A percentile compares a stretch with the other conserved stretches of the same genome.
Conservation (phyloP, 2,888 invertebrate genomes). For the Serripes groenlandicus region DNA sequence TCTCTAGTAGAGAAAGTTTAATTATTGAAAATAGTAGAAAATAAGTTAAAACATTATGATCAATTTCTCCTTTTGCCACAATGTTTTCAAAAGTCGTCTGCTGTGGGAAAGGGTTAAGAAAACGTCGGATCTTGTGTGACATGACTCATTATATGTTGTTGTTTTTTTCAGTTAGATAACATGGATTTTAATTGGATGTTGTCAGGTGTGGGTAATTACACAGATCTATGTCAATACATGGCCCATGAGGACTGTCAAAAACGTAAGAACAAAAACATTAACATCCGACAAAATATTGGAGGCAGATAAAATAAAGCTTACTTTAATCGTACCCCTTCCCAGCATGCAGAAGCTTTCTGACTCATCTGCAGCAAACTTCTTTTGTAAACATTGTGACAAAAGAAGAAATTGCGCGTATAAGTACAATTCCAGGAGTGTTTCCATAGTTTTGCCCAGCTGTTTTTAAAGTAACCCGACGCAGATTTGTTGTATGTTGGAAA, state of each 20-base stretch:
- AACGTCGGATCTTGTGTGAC: too few species aligned
- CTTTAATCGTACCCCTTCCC: too few species aligned
- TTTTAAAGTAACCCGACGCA: too few species aligned
- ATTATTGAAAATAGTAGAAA: too few species aligned
- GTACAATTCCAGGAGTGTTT: too few species aligned
- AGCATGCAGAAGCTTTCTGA: too few species aligned
- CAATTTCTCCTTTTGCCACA: background rate
- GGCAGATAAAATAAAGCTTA: too few species aligned
- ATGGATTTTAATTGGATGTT: slow-evolving; percentile 4
- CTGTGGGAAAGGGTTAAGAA: background rate
- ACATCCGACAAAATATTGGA: too few species aligned
- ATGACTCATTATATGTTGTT: background rate
- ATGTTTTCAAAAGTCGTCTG: background rate
- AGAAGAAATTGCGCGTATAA: background rate
- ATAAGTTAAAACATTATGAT: too few species aligned
- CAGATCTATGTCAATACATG: slow-evolving; percentile 9
- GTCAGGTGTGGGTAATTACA: background rate
- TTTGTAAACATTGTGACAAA: slow-evolving; percentile 4
- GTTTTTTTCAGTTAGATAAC: background rate
- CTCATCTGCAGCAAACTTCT: background rate
- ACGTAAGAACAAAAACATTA: background rate
- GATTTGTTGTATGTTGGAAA: too few species aligned
- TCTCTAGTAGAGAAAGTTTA: too few species aligned
- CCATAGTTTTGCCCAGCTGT: too few species aligned
- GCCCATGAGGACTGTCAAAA: background rate